Percentiles rank a stretch among this genome's conserved stretches.
Evolutionary conservation across 2,888 invertebrate genomes (phyloP).

Genomic region (Ormia ochracea): DNA sequence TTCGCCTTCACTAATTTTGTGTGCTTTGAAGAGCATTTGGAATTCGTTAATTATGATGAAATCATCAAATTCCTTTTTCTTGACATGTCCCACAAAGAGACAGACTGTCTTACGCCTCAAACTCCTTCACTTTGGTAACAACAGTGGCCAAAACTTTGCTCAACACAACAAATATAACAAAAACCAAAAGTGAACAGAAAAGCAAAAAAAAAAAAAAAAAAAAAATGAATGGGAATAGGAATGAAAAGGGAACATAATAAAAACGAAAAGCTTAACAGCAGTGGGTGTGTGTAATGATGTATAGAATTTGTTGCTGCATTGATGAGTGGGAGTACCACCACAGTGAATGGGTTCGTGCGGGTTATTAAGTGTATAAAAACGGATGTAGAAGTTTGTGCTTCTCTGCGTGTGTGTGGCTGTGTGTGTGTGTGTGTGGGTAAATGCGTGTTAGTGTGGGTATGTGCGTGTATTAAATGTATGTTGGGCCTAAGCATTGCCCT

Average conservation of each 20-base stretch:
- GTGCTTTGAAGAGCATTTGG: background rate
- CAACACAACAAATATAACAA: constrained; percentile 19
- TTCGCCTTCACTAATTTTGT: background rate
- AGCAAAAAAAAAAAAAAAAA: too few species aligned
- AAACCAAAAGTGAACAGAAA: background rate
- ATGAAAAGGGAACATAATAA: constrained; percentile 60
- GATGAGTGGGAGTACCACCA: background rate
- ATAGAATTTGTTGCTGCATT: constrained; percentile 42
- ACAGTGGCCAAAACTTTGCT: constrained; percentile 57
- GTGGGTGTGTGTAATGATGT: constrained; percentile 61
- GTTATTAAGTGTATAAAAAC: background rate
- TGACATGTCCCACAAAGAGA: constrained; percentile 44
- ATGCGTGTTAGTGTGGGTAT: too few species aligned
- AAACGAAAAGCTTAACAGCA: constrained; percentile 59
- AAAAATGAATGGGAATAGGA: constrained; percentile 36
- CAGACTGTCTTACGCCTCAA: constrained; percentile 1
- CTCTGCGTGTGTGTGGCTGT: background rate
- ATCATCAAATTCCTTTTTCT: background rate
- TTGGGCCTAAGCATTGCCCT: constrained; percentile 54
- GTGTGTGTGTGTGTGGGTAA: background rate
- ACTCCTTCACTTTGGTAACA: constrained; percentile 33
- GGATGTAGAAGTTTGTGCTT: background rate
- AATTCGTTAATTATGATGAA: background rate
- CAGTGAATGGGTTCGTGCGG: background rate
- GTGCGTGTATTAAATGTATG: constrained; percentile 43